A percentile compares a stretch with the other conserved stretches of the same genome.
Conservation (phyloP, 2,888 invertebrate species). For the Tethea ocularis region DNA sequence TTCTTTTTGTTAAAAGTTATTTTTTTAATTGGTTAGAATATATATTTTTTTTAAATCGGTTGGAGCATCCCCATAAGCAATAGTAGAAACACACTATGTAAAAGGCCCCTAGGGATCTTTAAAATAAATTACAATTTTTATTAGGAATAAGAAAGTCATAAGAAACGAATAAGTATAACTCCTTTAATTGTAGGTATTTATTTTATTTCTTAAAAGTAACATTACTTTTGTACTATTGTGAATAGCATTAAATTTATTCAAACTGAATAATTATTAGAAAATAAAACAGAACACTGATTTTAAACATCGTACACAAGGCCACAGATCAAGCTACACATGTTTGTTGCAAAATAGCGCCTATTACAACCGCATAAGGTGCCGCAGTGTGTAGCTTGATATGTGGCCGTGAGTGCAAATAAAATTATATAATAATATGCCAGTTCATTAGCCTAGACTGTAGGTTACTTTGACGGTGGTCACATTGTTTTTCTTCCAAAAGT, state of each 20-base stretch:
- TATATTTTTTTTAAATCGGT: no score
- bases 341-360: no score
- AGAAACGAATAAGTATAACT: conserved; percentile 15
- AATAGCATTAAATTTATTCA: conserved; percentile 29
- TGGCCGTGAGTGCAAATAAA: no score
- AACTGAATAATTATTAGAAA: neutral
- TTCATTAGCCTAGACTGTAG: neutral
- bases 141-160: neutral
- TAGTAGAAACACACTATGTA: no score
- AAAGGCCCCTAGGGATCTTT: no score
- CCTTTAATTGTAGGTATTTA: conserved; percentile 34
- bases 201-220: conserved; percentile 40
- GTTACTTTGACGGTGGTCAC: no score
- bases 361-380: no score
- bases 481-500: neutral
- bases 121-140: no score
- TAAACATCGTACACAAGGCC: neutral
- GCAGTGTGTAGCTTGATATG: no score
- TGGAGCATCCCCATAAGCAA: no score
- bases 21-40: no score
- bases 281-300: neutral
- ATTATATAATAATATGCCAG: neutral
- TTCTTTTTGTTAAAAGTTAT: no score
- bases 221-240: conserved; percentile 45
- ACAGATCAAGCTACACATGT: neutral